These are phyloP conservation scores for Drosophila nikananu DNA, from an alignment of 1,140 invertebrate species.

Conservation along the genomic window DNA sequence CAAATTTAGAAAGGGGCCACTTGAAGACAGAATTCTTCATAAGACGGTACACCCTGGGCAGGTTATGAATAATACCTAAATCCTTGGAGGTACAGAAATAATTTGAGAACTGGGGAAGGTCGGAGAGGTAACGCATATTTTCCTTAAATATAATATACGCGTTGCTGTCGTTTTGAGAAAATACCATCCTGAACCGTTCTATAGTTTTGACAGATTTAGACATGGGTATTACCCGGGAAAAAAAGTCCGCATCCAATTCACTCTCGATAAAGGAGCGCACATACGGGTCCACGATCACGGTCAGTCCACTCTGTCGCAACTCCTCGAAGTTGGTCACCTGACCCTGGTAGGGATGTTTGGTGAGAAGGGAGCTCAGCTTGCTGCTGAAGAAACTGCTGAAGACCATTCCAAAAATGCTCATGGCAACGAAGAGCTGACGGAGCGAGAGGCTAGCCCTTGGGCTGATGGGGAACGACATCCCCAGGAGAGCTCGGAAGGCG, in stretches of 20 bases:
- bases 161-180: neutral
- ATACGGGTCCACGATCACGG: neutral
- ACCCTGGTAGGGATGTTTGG: slow-evolving; percentile 4
- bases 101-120: too few species aligned
- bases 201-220: neutral
- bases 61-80: neutral
- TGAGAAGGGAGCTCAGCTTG: slow-evolving; percentile 46
- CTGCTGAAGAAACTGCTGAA: slow-evolving; percentile 34
- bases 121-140: neutral
- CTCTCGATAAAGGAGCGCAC: neutral
- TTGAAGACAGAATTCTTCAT: neutral
- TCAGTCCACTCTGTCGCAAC: slow-evolving; percentile 25
- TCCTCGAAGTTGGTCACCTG: slow-evolving; percentile 30
- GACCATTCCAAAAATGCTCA: slow-evolving; percentile 43
- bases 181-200: neutral
- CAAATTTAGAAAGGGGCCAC: neutral
- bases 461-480: slow-evolving; percentile 13
- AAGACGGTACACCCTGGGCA: neutral
- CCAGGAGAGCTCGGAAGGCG: slow-evolving; percentile 42
- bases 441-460: slow-evolving; percentile 16
- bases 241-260: neutral
- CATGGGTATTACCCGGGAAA: neutral
- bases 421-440: slow-evolving; percentile 27
- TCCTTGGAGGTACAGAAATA: neutral
- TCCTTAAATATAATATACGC: neutral